These are phyloP conservation scores for Cryptops parisi DNA, from an alignment of 2,888 invertebrate species.

Conservation along the genomic window DNA sequence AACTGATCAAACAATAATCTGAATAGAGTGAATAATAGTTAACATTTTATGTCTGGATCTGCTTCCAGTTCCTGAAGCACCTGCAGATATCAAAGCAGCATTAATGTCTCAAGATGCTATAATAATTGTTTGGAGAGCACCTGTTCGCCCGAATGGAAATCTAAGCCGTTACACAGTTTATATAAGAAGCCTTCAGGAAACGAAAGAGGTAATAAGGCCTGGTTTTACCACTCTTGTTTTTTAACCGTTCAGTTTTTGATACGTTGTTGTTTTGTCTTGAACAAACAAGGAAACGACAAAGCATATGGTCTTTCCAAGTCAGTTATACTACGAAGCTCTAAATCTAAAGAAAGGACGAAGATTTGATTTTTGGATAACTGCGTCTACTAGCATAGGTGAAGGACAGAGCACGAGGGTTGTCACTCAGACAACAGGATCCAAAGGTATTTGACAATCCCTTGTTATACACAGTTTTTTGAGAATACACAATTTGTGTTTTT, in stretches of 20 bases:
- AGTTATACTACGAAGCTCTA: constrained; percentile 24
- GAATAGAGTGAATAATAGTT: background rate
- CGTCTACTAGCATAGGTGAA: constrained; percentile 69
- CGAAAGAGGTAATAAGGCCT: constrained; percentile 5
- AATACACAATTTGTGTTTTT: too few relatives aligned
- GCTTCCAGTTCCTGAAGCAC: constrained; percentile 81
- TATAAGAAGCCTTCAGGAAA: constrained; percentile 5
- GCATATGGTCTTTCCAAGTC: constrained; percentile 22
- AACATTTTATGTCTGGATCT: too few relatives aligned
- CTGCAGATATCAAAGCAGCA: constrained; percentile 79
- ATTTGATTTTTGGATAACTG: constrained; percentile 48
- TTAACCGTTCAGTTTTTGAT: background rate
- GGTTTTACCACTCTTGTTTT: background rate
- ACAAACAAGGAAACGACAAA: constrained; percentile 12
- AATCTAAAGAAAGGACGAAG: constrained; percentile 25
- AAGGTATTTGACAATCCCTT: constrained; percentile 26
- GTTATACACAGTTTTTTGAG: background rate
- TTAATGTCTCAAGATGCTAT: constrained; percentile 85
- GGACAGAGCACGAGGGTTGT: constrained; percentile 64
- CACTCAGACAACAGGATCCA: constrained; percentile 56
- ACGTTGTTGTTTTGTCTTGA: background rate
- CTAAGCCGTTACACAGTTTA: constrained; percentile 88
- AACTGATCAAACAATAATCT: too few relatives aligned
- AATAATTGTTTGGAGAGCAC: constrained; percentile 85
- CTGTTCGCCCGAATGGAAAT: constrained; percentile 80